Percentiles rank a stretch among this genome's conserved stretches.
These are phyloP conservation scores for Patella ulyssiponensis DNA, from an alignment of 2,888 invertebrate species.

Conservation along the genomic window DNA sequence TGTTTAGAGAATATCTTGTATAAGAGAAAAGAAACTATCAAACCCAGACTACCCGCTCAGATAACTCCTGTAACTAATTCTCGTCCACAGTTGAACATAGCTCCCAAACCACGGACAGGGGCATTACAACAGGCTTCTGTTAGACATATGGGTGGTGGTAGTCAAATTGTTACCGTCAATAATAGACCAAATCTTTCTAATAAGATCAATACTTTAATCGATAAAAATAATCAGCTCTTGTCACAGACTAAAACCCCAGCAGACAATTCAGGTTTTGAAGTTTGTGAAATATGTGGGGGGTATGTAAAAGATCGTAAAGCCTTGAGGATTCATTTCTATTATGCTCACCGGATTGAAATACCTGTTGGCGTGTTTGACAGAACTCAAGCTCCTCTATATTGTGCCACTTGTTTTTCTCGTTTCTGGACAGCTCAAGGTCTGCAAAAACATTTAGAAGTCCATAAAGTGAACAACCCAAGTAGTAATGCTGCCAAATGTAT, in stretches of 20 bases:
- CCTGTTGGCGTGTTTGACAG: constrained; percentile 61
- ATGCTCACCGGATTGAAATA: constrained; percentile 86
- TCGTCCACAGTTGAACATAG: constrained; percentile 27
- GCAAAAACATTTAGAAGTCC: constrained; percentile 81
- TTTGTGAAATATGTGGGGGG: constrained; percentile 95
- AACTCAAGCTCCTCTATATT: constrained; percentile 87
- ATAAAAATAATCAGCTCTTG: constrained; percentile 15
- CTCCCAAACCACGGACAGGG: constrained; percentile 28
- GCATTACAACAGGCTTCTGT: constrained; percentile 23
- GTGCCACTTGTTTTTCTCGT: constrained; percentile 95
- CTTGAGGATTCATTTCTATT: constrained; percentile 95
- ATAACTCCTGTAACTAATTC: background rate
- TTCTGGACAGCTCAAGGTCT: constrained; percentile 98
- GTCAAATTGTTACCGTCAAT: background rate
- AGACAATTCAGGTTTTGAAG: constrained; percentile 53
- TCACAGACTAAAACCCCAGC: background rate
- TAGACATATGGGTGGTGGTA: background rate
- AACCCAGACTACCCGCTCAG: constrained; percentile 27
- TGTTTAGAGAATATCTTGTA: constrained; percentile 62
- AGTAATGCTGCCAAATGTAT: constrained; percentile 47
- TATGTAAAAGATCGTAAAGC: constrained; percentile 96
- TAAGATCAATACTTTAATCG: constrained; percentile 22
- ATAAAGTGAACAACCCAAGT: constrained; percentile 36
- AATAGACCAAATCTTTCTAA: constrained; percentile 14
- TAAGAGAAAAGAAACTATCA: constrained; percentile 40